Evolutionary conservation across 2,113 vertebrate genomes (phyloP).

Genomic region (Piprites chloris): DNA sequence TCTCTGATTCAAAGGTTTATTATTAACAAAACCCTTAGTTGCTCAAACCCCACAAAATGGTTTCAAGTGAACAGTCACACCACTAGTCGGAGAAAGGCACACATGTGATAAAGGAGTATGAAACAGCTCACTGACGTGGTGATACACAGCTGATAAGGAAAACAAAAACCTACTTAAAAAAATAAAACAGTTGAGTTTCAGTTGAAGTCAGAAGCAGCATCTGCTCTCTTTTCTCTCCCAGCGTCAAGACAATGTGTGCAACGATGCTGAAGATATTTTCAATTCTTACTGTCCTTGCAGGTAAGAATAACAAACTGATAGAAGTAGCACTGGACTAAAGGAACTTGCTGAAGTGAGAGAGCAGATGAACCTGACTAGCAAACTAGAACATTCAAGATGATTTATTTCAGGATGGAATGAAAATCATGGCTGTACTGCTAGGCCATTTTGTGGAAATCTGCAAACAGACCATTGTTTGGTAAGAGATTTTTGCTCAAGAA

Average conservation of each 20-base stretch:
- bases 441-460: not conserved
- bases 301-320: slow-evolving; percentile 10
- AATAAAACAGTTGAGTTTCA: not conserved
- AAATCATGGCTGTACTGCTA: not conserved
- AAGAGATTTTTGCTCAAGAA: not conserved
- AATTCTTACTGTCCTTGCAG: slow-evolving; percentile 33
- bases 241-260: not conserved
- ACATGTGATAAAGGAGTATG: slow-evolving; percentile 51
- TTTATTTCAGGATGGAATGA: not conserved
- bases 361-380: not conserved
- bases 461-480: not conserved
- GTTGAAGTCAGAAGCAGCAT: not conserved
- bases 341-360: not conserved
- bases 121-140: slow-evolving; percentile 52
- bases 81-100: slow-evolving; percentile 43
- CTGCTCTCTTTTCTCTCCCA: not conserved
- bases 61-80: slow-evolving; percentile 49
- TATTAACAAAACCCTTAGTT: slow-evolving; percentile 49
- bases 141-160: slow-evolving; percentile 49
- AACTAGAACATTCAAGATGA: not conserved
- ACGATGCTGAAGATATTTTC: slow-evolving; percentile 27
- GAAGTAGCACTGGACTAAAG: not conserved
- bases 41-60: not conserved
- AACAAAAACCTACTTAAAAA: slow-evolving; percentile 16
- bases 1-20: slow-evolving; percentile 39